Conservation (phyloP, 1,140 invertebrate species). For the Tetramorium alpestre region DNA sequence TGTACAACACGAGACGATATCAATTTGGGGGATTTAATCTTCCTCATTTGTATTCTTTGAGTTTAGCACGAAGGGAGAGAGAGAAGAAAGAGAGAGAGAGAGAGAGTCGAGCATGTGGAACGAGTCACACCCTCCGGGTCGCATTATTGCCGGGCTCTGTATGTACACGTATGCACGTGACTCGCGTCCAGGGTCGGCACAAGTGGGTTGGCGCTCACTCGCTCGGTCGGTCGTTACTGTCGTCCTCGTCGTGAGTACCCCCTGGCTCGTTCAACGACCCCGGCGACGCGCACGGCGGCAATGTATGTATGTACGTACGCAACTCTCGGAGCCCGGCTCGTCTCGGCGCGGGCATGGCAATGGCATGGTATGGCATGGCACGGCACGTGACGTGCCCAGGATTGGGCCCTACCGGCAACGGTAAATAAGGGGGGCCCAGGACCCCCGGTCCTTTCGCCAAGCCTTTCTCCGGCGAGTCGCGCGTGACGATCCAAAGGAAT, state of each 20-base stretch:
- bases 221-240: conserved; percentile 71
- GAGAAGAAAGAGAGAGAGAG: neutral
- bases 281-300: conserved; percentile 61
- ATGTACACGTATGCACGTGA: conserved; percentile 65
- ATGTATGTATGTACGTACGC: conserved; percentile 66
- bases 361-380: neutral
- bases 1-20: neutral
- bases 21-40: neutral
- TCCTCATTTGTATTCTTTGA: neutral
- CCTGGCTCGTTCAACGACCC: conserved; percentile 83
- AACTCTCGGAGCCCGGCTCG: conserved; percentile 21
- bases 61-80: neutral
- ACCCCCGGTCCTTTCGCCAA: conserved; percentile 28
- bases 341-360: neutral
- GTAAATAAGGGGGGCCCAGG: conserved; percentile 51
- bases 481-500: conserved; percentile 60
- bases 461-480: conserved; percentile 10
- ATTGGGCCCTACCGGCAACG: conserved; percentile 58
- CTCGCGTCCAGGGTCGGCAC: conserved; percentile 71
- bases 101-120: conserved; percentile 68
- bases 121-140: conserved; percentile 74
- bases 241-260: conserved; percentile 76
- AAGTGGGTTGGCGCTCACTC: conserved; percentile 74
- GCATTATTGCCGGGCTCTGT: conserved; percentile 68
- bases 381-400: conserved; percentile 75